Evolutionary conservation across 2,113 vertebrate genomes (phyloP), one percentile per base, ranked within the genome.

Genomic region (Lichenostomus cassidix): DNA sequence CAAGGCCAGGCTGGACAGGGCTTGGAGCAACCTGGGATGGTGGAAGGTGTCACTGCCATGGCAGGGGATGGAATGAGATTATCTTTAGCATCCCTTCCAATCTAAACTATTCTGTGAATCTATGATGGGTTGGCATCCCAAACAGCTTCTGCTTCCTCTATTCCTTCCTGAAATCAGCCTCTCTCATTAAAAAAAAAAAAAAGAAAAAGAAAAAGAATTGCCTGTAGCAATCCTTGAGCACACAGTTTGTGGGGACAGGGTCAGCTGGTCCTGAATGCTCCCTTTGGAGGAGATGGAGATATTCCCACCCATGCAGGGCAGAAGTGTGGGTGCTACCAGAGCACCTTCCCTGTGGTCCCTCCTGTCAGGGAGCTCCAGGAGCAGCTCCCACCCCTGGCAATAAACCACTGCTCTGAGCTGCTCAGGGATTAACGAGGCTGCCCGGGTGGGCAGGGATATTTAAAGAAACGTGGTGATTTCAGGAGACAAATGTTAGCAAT

Each of bases 11-110:
- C 0, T 81, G 37, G 60, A 39, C 0, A 0, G 44, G 35, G 33
- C 5, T 89, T 27, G 33, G 77, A 81, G 44, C 15, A 21, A 0
- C 11, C 59, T 81, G 52, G 33, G 20, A 33, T 0, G 13, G 11
- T 59, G 53, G 13, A 21, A 60, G 5, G 6, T 59, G 87, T 67
- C 39, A 33, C 52, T 67, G 60, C 18, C 16, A 24, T 28, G 60
- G 52, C 42, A 65, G 50, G 25, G 8, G 2, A n/a, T 44, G 44
- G 27, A 46, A 81, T 6, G 10, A 21, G 44, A 21, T 46, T 28
- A 59, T 2, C 27, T 52, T 44, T 33, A 14, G n/a, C 11, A 9
- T 39, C 20, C 11, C 6, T 68, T 60, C 9, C 6, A 46, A 22
- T 29, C 33, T 62, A 60, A 59, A 27, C 33, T 27, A n/a, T 8